Percentiles rank a stretch among this genome's conserved stretches.
These are phyloP conservation scores for Schlechtendalia chinensis DNA, from an alignment of 1,140 invertebrate genomes.

Conservation along the genomic window DNA sequence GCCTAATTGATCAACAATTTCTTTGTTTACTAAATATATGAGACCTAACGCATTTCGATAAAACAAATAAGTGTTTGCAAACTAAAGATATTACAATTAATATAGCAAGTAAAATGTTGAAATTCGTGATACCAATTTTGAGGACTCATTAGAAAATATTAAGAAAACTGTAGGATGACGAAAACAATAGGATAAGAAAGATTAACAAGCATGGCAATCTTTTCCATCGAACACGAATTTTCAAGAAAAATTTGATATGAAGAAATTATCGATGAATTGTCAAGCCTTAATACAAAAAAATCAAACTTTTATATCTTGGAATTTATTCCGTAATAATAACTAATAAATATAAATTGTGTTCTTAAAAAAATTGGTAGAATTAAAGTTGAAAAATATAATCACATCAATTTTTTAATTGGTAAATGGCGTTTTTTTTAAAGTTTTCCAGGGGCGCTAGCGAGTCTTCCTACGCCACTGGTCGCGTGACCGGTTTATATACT, in stretches of 20 bases:
- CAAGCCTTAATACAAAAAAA: too few relatives aligned
- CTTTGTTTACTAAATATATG: constrained; percentile 28
- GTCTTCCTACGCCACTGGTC: too few relatives aligned
- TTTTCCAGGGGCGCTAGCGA: background rate
- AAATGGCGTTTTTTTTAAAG: background rate
- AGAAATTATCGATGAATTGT: constrained; percentile 2
- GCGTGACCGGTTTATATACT: too few relatives aligned
- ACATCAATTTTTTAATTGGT: background rate
- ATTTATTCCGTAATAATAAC: background rate
- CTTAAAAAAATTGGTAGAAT: constrained; percentile 8
- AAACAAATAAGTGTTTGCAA: constrained; percentile 19
- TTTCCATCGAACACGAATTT: constrained; percentile 3
- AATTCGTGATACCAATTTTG: too few relatives aligned
- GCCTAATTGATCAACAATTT: background rate
- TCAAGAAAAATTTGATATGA: constrained; percentile 10
- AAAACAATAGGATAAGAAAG: background rate
- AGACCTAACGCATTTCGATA: constrained; percentile 3
- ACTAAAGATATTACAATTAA: background rate
- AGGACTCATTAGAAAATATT: too few relatives aligned
- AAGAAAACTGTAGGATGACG: too few relatives aligned
- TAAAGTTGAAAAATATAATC: background rate
- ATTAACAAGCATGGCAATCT: constrained; percentile 1
- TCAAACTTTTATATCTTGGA: background rate
- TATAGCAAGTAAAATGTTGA: constrained; percentile 19
- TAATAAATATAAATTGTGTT: background rate